Conservation (phyloP, 1,140 invertebrate genomes). For the Hermetia illucens region DNA sequence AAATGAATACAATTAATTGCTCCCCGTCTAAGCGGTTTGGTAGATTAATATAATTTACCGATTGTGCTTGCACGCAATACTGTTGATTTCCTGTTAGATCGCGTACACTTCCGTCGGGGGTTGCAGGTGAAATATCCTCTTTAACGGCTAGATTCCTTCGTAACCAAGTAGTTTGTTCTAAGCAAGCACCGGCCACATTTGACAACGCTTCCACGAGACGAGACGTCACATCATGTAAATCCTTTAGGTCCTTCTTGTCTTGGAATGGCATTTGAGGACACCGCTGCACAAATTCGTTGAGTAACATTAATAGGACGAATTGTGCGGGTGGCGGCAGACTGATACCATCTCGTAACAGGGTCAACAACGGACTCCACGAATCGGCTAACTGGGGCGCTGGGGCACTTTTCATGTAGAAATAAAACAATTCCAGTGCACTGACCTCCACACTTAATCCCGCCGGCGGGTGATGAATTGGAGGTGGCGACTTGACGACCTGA, state of each 20-base stretch:
- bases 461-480: conserved; percentile 47
- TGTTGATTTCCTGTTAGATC: conserved; percentile 33
- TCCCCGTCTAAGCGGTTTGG: too few relatives aligned
- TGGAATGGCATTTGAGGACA: conserved; percentile 40
- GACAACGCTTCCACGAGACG: conserved; percentile 71
- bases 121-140: conserved; percentile 46
- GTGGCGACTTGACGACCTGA: conserved; percentile 65
- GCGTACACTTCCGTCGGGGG: conserved; percentile 31
- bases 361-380: conserved; percentile 63
- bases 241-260: conserved; percentile 63
- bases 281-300: conserved; percentile 77
- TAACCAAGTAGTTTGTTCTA: conserved; percentile 86
- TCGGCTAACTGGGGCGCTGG: conserved; percentile 55
- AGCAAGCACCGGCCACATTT: conserved; percentile 73
- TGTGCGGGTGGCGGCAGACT: conserved; percentile 59
- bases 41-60: too few relatives aligned
- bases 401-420: conserved; percentile 55
- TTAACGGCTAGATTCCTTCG: conserved; percentile 75
- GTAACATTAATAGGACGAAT: conserved; percentile 64
- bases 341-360: conserved; percentile 64
- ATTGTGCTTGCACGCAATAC: conserved; percentile 41
- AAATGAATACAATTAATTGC: too few relatives aligned
- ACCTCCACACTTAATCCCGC: conserved; percentile 46
- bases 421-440: conserved; percentile 44
- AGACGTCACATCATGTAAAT: conserved; percentile 63